Base-by-base conservation (phyloP, 2,797 vertebrate genomes). In the Poliocrania exsul region DNA sequence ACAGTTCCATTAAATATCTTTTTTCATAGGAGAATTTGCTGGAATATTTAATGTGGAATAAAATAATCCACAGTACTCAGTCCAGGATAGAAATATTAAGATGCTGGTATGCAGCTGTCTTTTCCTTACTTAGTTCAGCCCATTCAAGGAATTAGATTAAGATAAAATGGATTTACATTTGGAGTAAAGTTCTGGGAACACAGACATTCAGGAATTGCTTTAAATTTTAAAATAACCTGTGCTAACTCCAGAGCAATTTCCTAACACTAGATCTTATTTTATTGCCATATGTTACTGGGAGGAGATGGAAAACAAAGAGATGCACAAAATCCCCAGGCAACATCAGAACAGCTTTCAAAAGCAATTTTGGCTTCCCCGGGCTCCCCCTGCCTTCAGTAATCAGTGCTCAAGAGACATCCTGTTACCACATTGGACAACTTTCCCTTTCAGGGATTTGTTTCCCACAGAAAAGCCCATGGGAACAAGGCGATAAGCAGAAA, bases 21-120 rank as follows among this genome's bases (percentile, higher is more conserved):
- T 89, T 65, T 88, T 84, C 31, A 42, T n/a, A 13, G 23, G 51
- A 96, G 9, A 88, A 75, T 49, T 86, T 88, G 31, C 47, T 81
- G 92, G 85, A 91, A 88, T 72, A 84, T 29, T 86, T 81, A 66
- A 92, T 53, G 33, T 66, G 62, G 87, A 93, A 93, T 62, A 92
- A 79, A 91, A 79, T 86, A 90, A 91, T 73, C 66, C 56, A 35
- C 17, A 72, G 9, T 65, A 71, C 23, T 60, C 1, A 0, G 40
- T 70, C 72, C 51, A 86, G 49, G 70, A 56, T 1, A 88, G 83
- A 95, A 91, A 65, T 46, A 71, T 46, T 72, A 65, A 71, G 54
- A n/a, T 74, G 62, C 29, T 78, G 62, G 65, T 91, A 90, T 65
- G 25, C 54, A 74, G 42, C 35, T 79, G 26, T 49, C 7, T 3